phyloP scores from a whole-genome alignment of 2,888 invertebrate genomes.

The Creontiades dilutus region DNA sequence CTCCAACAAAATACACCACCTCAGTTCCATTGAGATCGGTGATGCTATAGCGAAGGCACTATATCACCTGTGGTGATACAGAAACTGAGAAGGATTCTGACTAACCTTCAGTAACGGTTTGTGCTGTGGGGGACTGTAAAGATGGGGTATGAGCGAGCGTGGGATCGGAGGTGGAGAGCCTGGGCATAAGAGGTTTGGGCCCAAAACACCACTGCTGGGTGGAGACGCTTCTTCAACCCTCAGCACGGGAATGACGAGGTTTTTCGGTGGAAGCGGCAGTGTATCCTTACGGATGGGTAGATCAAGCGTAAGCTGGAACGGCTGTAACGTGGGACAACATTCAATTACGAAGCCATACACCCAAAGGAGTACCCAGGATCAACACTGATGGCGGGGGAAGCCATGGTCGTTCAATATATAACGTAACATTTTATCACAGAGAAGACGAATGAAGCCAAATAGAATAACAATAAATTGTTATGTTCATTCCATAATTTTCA shows the following conservation, averaged over 20 bases:
- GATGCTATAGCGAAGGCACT: no score
- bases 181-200: constrained; percentile 79
- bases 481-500: no score
- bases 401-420: no score
- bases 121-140: constrained; percentile 56
- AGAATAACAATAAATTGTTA: no score
- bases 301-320: constrained; percentile 40
- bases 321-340: neutral
- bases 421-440: no score
- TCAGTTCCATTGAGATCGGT: no score
- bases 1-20: neutral
- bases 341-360: no score
- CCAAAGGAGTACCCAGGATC: no score
- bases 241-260: constrained; percentile 83
- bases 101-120: constrained; percentile 62
- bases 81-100: no score
- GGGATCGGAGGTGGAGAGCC: constrained; percentile 82
- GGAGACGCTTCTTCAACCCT: constrained; percentile 86
- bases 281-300: constrained; percentile 60
- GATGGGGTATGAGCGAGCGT: constrained; percentile 45
- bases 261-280: constrained; percentile 53
- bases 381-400: no score
- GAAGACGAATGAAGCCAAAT: no score
- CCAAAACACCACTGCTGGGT: constrained; percentile 78
- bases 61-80: no score